Conservation (phyloP, 2,113 vertebrate genomes). For the Mobula hypostoma region DNA sequence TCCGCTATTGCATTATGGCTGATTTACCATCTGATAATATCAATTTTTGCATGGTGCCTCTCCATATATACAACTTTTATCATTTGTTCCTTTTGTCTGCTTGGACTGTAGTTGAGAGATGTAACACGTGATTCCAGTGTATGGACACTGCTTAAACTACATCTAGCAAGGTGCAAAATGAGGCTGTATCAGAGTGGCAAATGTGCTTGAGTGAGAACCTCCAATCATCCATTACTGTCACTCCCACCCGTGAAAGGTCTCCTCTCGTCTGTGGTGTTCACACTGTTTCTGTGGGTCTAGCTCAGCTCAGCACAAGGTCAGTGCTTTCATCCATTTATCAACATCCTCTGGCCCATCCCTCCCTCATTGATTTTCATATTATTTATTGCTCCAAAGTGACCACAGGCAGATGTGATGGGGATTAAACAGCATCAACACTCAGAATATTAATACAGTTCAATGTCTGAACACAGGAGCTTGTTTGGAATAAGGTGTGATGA, state of each 20-base stretch:
- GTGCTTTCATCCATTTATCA: conserved; percentile 23
- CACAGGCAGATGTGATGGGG: conserved; percentile 27
- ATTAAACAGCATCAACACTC: background rate
- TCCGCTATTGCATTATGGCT: too few relatives aligned
- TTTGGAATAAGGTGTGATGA: background rate
- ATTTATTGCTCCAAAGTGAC: conserved; percentile 26
- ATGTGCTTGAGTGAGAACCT: background rate
- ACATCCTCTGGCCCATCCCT: conserved; percentile 21
- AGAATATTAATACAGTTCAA: background rate
- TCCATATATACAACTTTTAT: too few relatives aligned
- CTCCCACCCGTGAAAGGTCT: background rate
- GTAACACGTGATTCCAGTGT: background rate
- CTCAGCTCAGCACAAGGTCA: conserved; percentile 7
- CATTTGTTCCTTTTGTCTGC: too few relatives aligned
- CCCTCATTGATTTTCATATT: conserved; percentile 7
- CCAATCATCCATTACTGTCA: background rate
- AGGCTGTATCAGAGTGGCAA: background rate
- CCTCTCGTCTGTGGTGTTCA: background rate
- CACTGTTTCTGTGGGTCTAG: background rate
- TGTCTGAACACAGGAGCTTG: background rate
- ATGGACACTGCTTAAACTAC: background rate
- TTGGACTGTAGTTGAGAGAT: too few relatives aligned
- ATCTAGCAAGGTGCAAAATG: background rate
- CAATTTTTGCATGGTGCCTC: too few relatives aligned
- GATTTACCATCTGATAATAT: too few relatives aligned